phyloP scores from a whole-genome alignment of 2,797 vertebrate species.

The Aselliscus stoliczkanus region DNA sequence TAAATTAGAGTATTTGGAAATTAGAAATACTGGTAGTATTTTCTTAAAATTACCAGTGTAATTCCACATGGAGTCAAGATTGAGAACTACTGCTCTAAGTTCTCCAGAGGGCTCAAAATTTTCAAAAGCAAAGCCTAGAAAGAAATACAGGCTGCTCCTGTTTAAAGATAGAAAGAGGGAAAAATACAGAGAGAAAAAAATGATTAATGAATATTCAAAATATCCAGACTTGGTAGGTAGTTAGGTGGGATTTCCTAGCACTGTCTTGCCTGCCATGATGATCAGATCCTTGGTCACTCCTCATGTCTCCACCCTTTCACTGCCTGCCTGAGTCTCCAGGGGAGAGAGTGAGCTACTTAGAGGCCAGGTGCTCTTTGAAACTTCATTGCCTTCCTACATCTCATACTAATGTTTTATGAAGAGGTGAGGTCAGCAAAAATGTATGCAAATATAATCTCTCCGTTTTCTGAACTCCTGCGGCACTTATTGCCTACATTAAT shows the following conservation, averaged over 20 bases:
- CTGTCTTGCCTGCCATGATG: background rate
- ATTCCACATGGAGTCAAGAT: background rate
- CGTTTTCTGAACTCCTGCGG: background rate
- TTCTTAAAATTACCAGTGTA: background rate
- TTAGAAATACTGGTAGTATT: too few relatives aligned
- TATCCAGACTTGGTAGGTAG: background rate
- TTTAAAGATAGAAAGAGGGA: background rate
- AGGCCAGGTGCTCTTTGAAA: background rate
- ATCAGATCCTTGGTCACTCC: background rate
- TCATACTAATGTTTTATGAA: background rate
- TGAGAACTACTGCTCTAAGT: background rate
- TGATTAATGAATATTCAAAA: background rate
- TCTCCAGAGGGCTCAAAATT: background rate
- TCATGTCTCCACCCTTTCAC: background rate
- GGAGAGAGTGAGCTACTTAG: background rate
- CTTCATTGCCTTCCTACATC: background rate
- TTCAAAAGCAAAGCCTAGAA: background rate
- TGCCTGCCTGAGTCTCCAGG: background rate
- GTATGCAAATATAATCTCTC: background rate
- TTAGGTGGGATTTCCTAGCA: background rate
- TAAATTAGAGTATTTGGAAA: background rate
- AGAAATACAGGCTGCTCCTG: background rate
- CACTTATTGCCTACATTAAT: background rate
- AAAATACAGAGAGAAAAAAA: background rate
- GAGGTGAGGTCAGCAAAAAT: background rate